Base-by-base conservation (phyloP, 1,140 invertebrate genomes). In the Aphelinus certus region DNA sequence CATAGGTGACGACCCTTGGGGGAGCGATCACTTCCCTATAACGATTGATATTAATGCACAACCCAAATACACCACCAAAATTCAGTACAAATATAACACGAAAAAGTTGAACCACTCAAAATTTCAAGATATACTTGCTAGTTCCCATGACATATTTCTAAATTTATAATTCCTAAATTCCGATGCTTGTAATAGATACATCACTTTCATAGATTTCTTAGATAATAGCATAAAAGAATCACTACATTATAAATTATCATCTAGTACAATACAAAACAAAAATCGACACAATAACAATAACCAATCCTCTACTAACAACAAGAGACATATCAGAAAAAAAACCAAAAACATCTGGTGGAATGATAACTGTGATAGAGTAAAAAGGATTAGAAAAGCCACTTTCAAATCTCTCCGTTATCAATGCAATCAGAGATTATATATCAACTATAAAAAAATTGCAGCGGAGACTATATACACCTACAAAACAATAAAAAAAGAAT, bases 401-500 rank as follows among this genome's bases (percentile, higher is more conserved):
- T 47, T 45, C 10, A 57, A 58, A 46, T 56, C 43, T 56, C 7
- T 7, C 4, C 4, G 9, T 6, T 53, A 69, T 47, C 53, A 9
- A 45, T 9, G 45, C 3, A 57, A 70, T 53, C 42, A 46, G 1
- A 46, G 43, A 55, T 9, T 7, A 64, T 65, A 51, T 56, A 64
- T 62, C 48, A 57, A 55, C 48, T 42, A 49, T 46, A 60, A 60
- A 66, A 42, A 45, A 43, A 71, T 63, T 47, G 3, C 2, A 2
- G 45, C 55, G 53, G 51, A 53, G 51, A 53, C 51, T 9, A 53
- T 4, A 9, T 6, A 9, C 4, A 60, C 45, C 56, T 9, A 9
- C 7, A 45, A 68, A 1, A 43, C 61, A 56, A 75, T n/a, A 58
- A 57, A 70, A 49, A 55, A 58, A 55, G 56, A 60, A 51, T 5